Percentiles rank a stretch among this genome's conserved stretches.
phyloP scores from a whole-genome alignment of 2,113 vertebrate species.

The Sapayoa aenigma region DNA sequence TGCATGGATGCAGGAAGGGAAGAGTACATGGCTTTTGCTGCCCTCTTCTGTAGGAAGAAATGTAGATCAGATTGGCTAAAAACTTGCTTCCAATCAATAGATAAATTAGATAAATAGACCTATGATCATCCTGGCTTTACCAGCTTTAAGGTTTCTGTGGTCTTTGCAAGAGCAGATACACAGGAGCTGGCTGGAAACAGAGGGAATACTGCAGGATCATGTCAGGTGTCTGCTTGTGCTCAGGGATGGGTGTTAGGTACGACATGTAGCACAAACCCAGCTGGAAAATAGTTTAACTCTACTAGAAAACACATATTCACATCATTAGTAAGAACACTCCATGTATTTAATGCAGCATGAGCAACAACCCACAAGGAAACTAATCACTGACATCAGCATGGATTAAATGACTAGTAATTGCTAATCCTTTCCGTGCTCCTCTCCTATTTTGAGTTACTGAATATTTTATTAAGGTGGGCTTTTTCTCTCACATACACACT shows the following conservation, averaged over 20 bases:
- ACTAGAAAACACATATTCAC: not conserved
- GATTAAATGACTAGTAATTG: not conserved
- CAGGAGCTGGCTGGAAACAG: not conserved
- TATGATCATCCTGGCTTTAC: not conserved
- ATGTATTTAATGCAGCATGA: accelerated
- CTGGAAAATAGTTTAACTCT: not conserved
- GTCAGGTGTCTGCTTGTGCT: not conserved
- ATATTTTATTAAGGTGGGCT: not conserved
- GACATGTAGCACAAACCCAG: accelerated
- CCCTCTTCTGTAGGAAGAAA: slow-evolving; percentile 70
- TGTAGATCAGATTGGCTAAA: not conserved
- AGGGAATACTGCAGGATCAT: not conserved
- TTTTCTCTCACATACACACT: too few species aligned
- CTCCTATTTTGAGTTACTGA: not conserved
- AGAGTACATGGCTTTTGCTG: slow-evolving; percentile 55
- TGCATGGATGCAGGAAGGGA: not conserved
- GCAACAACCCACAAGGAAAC: not conserved
- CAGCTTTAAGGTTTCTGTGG: not conserved
- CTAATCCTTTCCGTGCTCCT: not conserved
- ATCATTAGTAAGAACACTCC: not conserved
- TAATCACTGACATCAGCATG: not conserved
- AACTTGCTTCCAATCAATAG: not conserved
- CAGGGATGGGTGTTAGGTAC: accelerated
- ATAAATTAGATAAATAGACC: not conserved
- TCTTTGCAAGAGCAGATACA: not conserved